phyloP scores from a whole-genome alignment of 2,797 vertebrate species.

The Girardinus metallicus region DNA sequence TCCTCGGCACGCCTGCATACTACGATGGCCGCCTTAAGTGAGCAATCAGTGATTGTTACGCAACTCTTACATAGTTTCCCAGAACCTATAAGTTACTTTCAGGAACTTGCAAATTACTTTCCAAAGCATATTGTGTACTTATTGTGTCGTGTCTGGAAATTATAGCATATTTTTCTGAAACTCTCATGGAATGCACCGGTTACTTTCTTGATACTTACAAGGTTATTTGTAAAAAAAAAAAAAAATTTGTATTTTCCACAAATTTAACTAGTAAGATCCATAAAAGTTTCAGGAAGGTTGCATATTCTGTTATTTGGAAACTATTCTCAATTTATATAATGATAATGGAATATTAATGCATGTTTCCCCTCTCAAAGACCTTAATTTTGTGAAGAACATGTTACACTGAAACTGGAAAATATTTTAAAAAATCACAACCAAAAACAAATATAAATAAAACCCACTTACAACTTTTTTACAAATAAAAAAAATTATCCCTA shows the following conservation, averaged over 20 bases:
- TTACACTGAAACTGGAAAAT: too few relatives aligned
- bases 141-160: neutral
- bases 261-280: neutral
- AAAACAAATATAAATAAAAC: too few relatives aligned
- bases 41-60: conserved; percentile 63
- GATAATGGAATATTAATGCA: too few relatives aligned
- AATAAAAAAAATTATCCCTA: too few relatives aligned
- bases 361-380: too few relatives aligned
- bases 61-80: neutral
- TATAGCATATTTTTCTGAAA: neutral
- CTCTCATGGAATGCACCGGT: neutral
- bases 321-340: too few relatives aligned
- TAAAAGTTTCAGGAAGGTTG: neutral
- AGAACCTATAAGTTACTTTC: neutral
- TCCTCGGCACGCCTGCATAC: conserved; percentile 98
- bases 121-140: neutral
- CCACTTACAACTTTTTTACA: too few relatives aligned
- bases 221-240: neutral
- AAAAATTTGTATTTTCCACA: neutral
- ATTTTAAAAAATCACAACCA: too few relatives aligned
- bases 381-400: too few relatives aligned
- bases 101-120: neutral
- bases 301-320: too few relatives aligned
- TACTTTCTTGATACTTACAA: neutral
- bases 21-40: conserved; percentile 97